Evolutionary conservation across 2,888 invertebrate genomes (phyloP).

Genomic region (Oegoconia quadripuncta): DNA sequence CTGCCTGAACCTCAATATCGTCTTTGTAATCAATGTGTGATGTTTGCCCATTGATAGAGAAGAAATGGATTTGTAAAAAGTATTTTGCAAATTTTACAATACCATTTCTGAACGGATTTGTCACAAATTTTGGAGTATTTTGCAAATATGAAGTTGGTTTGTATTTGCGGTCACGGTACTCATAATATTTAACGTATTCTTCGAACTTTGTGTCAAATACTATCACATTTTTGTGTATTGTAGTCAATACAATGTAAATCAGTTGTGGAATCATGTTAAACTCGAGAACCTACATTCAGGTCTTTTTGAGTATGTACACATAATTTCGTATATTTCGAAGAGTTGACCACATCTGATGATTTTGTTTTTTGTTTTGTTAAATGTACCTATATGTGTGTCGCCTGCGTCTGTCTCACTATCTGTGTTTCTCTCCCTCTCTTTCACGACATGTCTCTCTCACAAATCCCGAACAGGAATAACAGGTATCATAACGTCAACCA

Average conservation of each 20-base stretch:
- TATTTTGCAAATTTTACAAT: slow-evolving; percentile 4
- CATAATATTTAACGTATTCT: slow-evolving; percentile 1
- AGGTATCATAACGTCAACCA: slow-evolving; percentile 69
- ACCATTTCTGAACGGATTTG: slow-evolving; percentile 2
- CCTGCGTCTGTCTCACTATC: slow-evolving; percentile 76
- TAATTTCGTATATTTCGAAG: no score
- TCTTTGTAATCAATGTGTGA: not conserved
- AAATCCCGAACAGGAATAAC: slow-evolving; percentile 74
- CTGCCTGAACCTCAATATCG: not conserved
- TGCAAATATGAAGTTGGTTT: no score
- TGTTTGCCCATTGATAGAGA: not conserved
- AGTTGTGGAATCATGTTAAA: not conserved
- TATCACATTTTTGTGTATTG: slow-evolving; percentile 3
- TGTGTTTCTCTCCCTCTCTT: slow-evolving; percentile 76
- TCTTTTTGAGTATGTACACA: no score
- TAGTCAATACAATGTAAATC: slow-evolving; percentile 1
- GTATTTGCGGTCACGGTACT: no score
- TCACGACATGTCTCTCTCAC: slow-evolving; percentile 76
- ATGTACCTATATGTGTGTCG: slow-evolving; percentile 27
- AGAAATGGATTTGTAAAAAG: not conserved
- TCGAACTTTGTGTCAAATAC: slow-evolving; percentile 6
- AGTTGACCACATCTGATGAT: not conserved
- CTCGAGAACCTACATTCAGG: no score
- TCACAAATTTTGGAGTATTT: no score
- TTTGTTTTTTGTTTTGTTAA: slow-evolving; percentile 11